Conservation (phyloP, 2,888 invertebrate genomes). For the Troglohyphantes excavatus region DNA sequence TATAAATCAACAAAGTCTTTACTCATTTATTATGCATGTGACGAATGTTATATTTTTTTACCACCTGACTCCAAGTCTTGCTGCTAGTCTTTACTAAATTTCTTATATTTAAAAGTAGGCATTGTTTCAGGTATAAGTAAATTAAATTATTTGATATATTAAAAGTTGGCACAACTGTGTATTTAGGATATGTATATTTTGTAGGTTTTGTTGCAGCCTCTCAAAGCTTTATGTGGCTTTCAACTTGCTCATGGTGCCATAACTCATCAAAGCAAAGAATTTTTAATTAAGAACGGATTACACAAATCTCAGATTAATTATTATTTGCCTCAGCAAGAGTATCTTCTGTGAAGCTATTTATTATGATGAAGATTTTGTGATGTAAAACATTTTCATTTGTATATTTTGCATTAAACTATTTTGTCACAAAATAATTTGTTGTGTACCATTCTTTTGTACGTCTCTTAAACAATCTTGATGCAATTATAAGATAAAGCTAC, state of each 20-base stretch:
- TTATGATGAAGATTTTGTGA: not conserved
- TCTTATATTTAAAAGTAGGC: too few relatives aligned
- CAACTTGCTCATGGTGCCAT: slow-evolving; percentile 96
- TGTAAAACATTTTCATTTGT: not conserved
- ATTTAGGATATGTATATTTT: not conserved
- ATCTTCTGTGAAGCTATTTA: slow-evolving; percentile 33
- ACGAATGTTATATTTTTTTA: too few relatives aligned
- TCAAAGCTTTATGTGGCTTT: slow-evolving; percentile 91
- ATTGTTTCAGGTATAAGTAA: too few relatives aligned
- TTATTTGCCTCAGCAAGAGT: slow-evolving; percentile 57
- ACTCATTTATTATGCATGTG: too few relatives aligned
- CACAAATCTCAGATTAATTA: slow-evolving; percentile 81
- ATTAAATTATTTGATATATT: too few relatives aligned
- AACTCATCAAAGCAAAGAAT: slow-evolving; percentile 95
- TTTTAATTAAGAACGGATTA: slow-evolving; percentile 85
- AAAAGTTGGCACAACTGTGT: too few relatives aligned
- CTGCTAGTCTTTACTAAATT: too few relatives aligned
- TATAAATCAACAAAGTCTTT: too few relatives aligned
- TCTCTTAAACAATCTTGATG: not conserved
- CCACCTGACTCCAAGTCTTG: too few relatives aligned
- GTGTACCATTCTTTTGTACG: too few relatives aligned
- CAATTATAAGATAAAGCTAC: too few relatives aligned
- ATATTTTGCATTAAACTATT: slow-evolving; percentile 27
- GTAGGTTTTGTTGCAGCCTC: slow-evolving; percentile 85
- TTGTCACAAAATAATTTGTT: not conserved